Percentiles rank a stretch among this genome's conserved stretches.
phyloP scores from a whole-genome alignment of 2,888 invertebrate species.

The Quadroppia sp. region DNA sequence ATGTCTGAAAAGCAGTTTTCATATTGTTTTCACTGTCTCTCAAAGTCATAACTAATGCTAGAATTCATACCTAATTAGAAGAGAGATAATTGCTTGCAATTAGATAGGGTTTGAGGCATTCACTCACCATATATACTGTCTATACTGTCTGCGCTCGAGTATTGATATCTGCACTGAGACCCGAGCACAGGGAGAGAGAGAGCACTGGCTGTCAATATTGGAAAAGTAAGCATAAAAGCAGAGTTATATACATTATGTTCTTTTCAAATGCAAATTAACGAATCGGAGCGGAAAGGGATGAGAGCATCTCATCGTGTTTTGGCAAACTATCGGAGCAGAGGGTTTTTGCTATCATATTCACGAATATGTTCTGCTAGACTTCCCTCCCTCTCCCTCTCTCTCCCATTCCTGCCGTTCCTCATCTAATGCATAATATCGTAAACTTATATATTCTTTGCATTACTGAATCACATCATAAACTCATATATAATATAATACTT shows the following conservation, averaged over 20 bases:
- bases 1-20: no score
- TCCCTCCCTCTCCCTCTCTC: conserved; percentile 10
- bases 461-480: background rate
- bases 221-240: conserved; percentile 5
- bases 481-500: background rate
- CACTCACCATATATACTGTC: background rate
- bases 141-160: background rate
- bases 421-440: background rate
- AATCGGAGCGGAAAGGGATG: conserved; percentile 33
- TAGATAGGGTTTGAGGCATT: background rate
- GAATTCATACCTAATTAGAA: background rate
- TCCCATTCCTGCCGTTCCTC: background rate
- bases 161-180: no score
- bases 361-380: conserved; percentile 10
- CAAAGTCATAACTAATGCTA: no score
- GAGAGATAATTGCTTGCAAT: background rate
- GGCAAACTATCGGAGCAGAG: background rate
- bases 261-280: conserved; percentile 26
- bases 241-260: conserved; percentile 31
- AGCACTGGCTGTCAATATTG: conserved; percentile 21
- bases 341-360: conserved; percentile 29
- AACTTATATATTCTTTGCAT: background rate
- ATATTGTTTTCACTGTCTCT: no score
- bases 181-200: background rate
- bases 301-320: conserved; percentile 29